Evolutionary conservation across 1,140 invertebrate genomes (phyloP).

Genomic region (Drosophila elegans): DNA sequence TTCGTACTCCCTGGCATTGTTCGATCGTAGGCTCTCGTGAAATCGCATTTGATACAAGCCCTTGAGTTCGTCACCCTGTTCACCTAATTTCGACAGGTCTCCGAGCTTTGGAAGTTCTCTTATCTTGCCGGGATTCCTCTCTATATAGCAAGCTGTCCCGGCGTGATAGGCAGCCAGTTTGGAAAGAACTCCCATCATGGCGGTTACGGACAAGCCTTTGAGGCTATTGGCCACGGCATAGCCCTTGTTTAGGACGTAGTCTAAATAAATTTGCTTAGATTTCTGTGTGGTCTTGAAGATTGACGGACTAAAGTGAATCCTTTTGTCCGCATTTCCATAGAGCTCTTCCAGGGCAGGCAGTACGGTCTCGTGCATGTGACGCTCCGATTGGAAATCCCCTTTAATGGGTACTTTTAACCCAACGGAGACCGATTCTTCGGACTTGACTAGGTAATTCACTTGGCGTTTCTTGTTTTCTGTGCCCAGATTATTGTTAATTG

Average conservation of each 20-base stretch:
- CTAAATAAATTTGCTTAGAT: constrained; percentile 32
- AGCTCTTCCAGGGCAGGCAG: constrained; percentile 47
- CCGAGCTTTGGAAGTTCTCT: constrained; percentile 39
- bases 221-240: constrained; percentile 39
- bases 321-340: constrained; percentile 23
- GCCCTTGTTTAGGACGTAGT: constrained; percentile 50
- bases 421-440: not conserved
- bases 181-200: constrained; percentile 85
- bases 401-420: constrained; percentile 23
- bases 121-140: constrained; percentile 24
- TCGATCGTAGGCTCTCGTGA: constrained; percentile 58
- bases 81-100: not conserved
- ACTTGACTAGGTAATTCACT: constrained; percentile 55
- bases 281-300: constrained; percentile 1
- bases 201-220: constrained; percentile 85
- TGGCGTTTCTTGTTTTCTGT: constrained; percentile 27
- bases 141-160: constrained; percentile 80
- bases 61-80: constrained; percentile 9
- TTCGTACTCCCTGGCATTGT: constrained; percentile 47
- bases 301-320: constrained; percentile 22
- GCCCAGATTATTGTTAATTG: not conserved
- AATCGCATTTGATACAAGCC: constrained; percentile 45
- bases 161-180: constrained; percentile 87
- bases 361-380: constrained; percentile 41
- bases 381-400: constrained; percentile 34